Base-by-base conservation (phyloP, 2,797 vertebrate species). In the Acipenser oxyrinchus region DNA sequence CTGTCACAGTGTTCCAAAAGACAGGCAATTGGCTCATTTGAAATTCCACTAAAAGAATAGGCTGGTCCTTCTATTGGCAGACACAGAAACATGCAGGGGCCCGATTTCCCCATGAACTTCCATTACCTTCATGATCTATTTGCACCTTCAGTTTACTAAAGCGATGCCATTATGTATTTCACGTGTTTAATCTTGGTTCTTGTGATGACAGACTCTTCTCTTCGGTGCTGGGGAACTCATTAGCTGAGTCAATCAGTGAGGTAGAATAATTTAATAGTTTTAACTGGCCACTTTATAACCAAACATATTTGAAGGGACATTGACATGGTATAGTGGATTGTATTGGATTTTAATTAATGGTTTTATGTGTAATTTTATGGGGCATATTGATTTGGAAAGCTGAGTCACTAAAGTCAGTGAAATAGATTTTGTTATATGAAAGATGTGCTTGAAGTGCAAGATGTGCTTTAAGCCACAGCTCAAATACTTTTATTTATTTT, bases 341-440 rank as follows among this genome's bases (percentile, higher is more conserved):
- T 88, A 88, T 82, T 70, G 82, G 79, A 78, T 87, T 87, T 85
- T 86, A 89, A 89, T 89, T 82, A 88, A 87, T 87, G 87, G 86
- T 88, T 88, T 55, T 88, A 85, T 87, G 86, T 84, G 83, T 81
- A 77, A 81, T 85, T 88, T 87, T 88, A 88, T 88, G 85, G 86
- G 85, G 84, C 86, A 84, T 84, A 84, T 83, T 83, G 83, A 84
- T 82, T 84, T 81, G 82, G 80, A 81, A 80, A 87, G 86, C 87
- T 88, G 85, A 81, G 82, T 82, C 83, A 15, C 83, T 86, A 85
- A 86, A 85, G 84, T 82, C 72, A 74, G 79, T 80, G 82, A 86
- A 84, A 69, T 77, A 84, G 82, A 37, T 37, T 3, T 37, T 2
- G 5, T 4, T 37, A 37, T 37, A 5, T 83, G 79, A 83, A 81